A percentile compares a stretch with the other conserved stretches of the same genome.
phyloP scores from a whole-genome alignment of 1,140 invertebrate species.

The Philaenus spumarius region DNA sequence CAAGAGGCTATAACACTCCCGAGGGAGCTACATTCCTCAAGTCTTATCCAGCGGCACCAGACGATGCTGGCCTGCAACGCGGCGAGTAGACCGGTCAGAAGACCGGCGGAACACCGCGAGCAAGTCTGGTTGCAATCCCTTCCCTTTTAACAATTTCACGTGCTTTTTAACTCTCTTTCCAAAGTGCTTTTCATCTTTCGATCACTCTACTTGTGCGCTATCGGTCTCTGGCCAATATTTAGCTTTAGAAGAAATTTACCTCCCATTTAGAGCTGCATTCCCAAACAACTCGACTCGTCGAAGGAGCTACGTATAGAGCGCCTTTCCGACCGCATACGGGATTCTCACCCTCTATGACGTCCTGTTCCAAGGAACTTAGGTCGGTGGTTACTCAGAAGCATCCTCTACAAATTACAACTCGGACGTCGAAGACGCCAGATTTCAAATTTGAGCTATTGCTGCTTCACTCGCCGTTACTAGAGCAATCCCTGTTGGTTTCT shows the following conservation, averaged over 20 bases:
- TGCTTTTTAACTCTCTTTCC: constrained; percentile 61
- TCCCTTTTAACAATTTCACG: constrained; percentile 71
- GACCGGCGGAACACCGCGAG: constrained; percentile 17
- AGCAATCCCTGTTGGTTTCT: constrained; percentile 86
- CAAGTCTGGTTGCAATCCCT: constrained; percentile 44
- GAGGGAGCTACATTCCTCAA: background rate
- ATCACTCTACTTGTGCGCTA: constrained; percentile 87
- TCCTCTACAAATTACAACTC: constrained; percentile 63
- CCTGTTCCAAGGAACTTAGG: constrained; percentile 50
- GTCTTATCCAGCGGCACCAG: background rate
- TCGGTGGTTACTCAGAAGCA: constrained; percentile 39
- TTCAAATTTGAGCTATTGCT: constrained; percentile 64
- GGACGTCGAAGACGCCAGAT: constrained; percentile 39
- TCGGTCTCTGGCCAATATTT: constrained; percentile 78
- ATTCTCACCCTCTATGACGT: constrained; percentile 63
- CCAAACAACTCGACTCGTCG: constrained; percentile 77
- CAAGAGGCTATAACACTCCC: background rate
- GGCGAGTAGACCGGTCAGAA: background rate
- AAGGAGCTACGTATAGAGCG: constrained; percentile 48
- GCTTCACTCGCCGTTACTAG: constrained; percentile 78
- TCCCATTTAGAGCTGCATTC: constrained; percentile 76
- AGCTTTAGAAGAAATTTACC: constrained; percentile 82
- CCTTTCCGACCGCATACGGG: constrained; percentile 48
- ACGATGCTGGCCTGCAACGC: background rate
- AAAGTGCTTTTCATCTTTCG: constrained; percentile 78